Base-by-base conservation (phyloP, 1,140 invertebrate genomes). In the Calephelis nemesis region DNA sequence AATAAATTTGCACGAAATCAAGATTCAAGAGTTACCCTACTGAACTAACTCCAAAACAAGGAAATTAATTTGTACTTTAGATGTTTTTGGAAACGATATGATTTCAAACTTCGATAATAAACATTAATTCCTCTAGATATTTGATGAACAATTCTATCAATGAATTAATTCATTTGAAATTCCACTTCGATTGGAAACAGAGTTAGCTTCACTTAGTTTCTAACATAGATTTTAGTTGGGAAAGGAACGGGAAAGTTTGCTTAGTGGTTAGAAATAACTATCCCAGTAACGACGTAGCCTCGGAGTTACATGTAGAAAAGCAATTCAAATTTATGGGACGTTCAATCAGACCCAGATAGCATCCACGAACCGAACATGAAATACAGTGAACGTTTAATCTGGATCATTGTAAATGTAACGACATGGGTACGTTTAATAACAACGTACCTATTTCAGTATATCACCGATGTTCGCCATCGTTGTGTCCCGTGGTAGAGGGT, bases 281-380 rank as follows among this genome's bases (percentile, higher is more conserved):
- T 49, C 12, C 47, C 48, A 65, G 49, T 13, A 40, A 39, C 48
- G 49, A 52, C 30, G 30, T 12, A 52, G 48, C 39, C 49, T 65
- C 48, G 49, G 64, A 65, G 64, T 65, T 54, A 52, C 64, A 65
- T 65, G 64, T 65, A 52, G 64, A 54, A 65, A 65, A 47, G 39
- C 64, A 54, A 65, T 65, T 48, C 11, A 42, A 65, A 54, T 65
- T 65, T 65, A 65, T 65, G 50, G 63, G 47, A 49, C 30, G 64
- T 48, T 65, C 49, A 52, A 54, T 65, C 64, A 54, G 64, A 48
- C 48, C 7, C 49, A 42, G 30, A 54, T 65, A 30, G 11, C 49
- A n/a, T 40, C n/a, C 39, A 54, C 64, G 13, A 40, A 52, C 49
- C 48, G 15, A 65, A 65, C 64, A 65, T 45, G 39, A 48, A 52